Conservation (phyloP, 2,888 invertebrate species). For the Amphimallon solstitiale region DNA sequence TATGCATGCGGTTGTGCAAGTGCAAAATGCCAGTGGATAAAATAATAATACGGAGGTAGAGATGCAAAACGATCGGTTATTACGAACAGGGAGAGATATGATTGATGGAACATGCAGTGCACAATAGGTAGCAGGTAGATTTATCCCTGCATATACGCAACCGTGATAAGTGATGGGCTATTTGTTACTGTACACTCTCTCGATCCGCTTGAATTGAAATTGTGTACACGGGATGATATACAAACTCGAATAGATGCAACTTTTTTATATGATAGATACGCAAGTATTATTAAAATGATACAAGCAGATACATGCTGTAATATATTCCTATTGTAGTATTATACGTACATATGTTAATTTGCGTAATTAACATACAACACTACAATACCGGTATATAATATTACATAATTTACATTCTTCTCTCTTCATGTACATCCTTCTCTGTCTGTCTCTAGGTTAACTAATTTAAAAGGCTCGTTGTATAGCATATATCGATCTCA, state of each 20-base stretch:
- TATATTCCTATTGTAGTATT: too few species aligned
- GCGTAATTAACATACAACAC: too few species aligned
- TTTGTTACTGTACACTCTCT: constrained; percentile 46
- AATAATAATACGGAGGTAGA: constrained; percentile 17
- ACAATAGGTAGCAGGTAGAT: constrained; percentile 55
- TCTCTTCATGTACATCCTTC: too few species aligned
- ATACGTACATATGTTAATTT: too few species aligned
- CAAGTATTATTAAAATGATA: neutral
- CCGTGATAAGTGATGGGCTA: constrained; percentile 51
- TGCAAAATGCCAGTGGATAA: constrained; percentile 11
- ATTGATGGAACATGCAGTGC: constrained; percentile 53
- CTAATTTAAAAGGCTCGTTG: too few species aligned
- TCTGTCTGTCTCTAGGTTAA: too few species aligned
- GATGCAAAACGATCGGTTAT: constrained; percentile 4
- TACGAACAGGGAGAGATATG: constrained; percentile 44
- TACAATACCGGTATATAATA: too few species aligned
- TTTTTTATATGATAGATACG: neutral
- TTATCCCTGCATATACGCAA: constrained; percentile 49
- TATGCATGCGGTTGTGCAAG: constrained; percentile 19
- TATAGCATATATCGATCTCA: too few species aligned
- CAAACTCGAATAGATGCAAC: neutral
- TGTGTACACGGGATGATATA: constrained; percentile 1
- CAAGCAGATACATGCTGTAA: too few species aligned
- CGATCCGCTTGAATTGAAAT: constrained; percentile 22
- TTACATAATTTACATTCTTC: too few species aligned